Evolutionary conservation across 2,113 vertebrate species (phyloP).

Genomic region (Petrocephalus microphthalmus): DNA sequence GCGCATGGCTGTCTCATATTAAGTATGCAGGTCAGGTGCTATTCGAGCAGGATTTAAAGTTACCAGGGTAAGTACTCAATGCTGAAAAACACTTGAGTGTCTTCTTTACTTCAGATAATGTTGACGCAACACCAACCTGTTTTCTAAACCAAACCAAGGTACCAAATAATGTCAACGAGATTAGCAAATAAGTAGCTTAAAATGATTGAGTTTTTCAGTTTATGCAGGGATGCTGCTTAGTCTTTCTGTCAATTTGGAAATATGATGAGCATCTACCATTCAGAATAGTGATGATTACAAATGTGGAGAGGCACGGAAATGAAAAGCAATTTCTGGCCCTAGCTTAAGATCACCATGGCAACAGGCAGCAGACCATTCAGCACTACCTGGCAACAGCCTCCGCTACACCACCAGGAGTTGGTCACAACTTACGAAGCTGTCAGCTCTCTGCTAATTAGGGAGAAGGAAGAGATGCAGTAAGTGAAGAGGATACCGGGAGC

Average conservation of each 20-base stretch:
- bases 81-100: not conserved
- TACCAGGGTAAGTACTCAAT: not conserved
- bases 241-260: not conserved
- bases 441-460: not conserved
- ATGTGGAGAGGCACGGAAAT: not conserved
- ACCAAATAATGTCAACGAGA: not conserved
- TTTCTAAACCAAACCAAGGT: not conserved
- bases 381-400: not conserved
- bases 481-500: not conserved
- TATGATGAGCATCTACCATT: not conserved
- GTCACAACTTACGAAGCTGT: not conserved
- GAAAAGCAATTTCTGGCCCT: not conserved
- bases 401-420: not conserved
- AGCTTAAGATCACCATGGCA: not conserved
- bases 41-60: not conserved
- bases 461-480: not conserved
- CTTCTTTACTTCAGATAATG: not conserved
- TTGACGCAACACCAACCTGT: not conserved
- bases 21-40: not conserved
- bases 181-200: not conserved
- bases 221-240: not conserved
- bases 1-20: not conserved
- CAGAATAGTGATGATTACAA: not conserved
- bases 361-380: not conserved
- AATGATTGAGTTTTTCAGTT: not conserved